Conservation (phyloP, 1,140 invertebrate species). For the Cotesia typhae region DNA sequence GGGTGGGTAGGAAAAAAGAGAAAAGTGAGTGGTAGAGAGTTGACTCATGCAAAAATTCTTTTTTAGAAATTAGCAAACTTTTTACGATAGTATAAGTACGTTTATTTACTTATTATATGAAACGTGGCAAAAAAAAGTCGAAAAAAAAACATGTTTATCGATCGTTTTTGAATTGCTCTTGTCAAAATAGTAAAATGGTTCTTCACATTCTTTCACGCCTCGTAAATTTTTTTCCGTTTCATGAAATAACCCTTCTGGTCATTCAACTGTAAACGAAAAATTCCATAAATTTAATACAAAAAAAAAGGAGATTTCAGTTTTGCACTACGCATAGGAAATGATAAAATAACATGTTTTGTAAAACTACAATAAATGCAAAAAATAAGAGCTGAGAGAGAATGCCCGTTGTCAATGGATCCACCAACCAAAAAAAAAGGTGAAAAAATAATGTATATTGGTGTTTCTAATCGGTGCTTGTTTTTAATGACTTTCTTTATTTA, state of each 20-base stretch:
- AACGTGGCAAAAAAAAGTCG: not conserved
- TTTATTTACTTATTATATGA: no score
- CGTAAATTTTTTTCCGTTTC: slow-evolving; percentile 22
- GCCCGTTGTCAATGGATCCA: slow-evolving; percentile 45
- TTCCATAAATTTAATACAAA: not conserved
- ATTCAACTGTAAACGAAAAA: slow-evolving; percentile 7
- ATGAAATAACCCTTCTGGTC: slow-evolving; percentile 24
- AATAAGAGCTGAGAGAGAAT: slow-evolving; percentile 34
- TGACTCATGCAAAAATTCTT: slow-evolving; percentile 14
- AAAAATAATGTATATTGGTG: slow-evolving; percentile 37
- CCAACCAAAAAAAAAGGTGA: slow-evolving; percentile 34
- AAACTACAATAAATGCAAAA: slow-evolving; percentile 9
- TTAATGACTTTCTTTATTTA: slow-evolving; percentile 62
- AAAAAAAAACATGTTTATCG: not conserved
- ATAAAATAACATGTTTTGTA: slow-evolving; percentile 6
- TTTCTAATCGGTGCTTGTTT: slow-evolving; percentile 64
- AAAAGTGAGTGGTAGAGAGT: not conserved
- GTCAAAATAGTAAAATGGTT: slow-evolving; percentile 9
- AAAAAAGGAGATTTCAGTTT: not conserved
- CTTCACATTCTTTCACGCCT: slow-evolving; percentile 10
- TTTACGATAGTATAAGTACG: no score
- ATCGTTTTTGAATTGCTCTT: not conserved
- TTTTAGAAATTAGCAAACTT: not conserved
- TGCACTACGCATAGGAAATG: not conserved
- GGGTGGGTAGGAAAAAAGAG: not conserved